Conservation (phyloP, 2,888 invertebrate species). For the Stenodera caucasica region DNA sequence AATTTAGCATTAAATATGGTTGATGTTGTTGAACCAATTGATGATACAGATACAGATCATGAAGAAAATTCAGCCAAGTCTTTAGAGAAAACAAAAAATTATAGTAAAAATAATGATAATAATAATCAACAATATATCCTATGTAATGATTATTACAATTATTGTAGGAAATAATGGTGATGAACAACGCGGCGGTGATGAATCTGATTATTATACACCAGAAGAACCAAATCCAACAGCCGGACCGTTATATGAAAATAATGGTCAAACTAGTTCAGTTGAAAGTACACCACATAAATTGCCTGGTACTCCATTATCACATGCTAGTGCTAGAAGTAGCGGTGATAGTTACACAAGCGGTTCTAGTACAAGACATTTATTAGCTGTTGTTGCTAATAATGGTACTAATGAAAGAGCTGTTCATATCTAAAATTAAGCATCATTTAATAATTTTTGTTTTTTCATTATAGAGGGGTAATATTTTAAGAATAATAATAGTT, state of each 20-base stretch:
- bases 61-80: constrained; percentile 50
- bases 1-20: constrained; percentile 56
- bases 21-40: constrained; percentile 62
- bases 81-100: constrained; percentile 38
- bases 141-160: background rate
- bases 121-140: too few species aligned
- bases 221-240: constrained; percentile 72
- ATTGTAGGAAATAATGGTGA: constrained; percentile 31
- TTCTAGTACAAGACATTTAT: constrained; percentile 75
- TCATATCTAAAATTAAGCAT: constrained; percentile 41
- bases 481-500: too few species aligned
- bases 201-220: constrained; percentile 79
- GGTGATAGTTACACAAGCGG: constrained; percentile 82
- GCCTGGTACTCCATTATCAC: constrained; percentile 70
- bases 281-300: constrained; percentile 54
- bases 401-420: constrained; percentile 44
- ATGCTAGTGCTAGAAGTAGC: constrained; percentile 71
- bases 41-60: constrained; percentile 61
- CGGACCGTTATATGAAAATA: constrained; percentile 61
- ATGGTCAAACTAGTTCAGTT: constrained; percentile 44
- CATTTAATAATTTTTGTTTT: background rate
- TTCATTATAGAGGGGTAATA: too few species aligned
- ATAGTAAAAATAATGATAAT: constrained; percentile 40
- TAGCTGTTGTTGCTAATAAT: constrained; percentile 58
- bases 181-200: constrained; percentile 60